A percentile compares a stretch with the other conserved stretches of the same genome.
These are phyloP conservation scores for Rostratula benghalensis DNA, from an alignment of 2,113 vertebrate species.

Conservation along the genomic window DNA sequence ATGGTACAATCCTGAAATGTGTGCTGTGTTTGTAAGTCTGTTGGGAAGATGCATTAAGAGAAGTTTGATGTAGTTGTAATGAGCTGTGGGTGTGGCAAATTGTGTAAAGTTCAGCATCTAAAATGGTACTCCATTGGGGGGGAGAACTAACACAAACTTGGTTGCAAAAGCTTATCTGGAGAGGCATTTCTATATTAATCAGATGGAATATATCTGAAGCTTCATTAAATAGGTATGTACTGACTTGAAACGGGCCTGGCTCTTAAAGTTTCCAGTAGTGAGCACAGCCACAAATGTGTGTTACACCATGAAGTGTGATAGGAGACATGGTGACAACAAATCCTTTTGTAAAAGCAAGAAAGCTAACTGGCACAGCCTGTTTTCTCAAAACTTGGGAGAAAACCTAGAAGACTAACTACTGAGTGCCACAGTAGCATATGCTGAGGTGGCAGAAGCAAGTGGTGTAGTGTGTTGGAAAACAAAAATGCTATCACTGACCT, in stretches of 20 bases:
- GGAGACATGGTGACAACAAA: background rate
- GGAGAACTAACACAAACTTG: background rate
- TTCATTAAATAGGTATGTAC: background rate
- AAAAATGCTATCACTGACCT: rapidly evolving
- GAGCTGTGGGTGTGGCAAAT: background rate
- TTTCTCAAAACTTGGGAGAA: background rate
- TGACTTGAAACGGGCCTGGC: background rate
- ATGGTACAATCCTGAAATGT: background rate
- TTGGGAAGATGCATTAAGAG: background rate
- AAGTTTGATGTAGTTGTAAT: background rate
- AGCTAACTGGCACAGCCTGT: background rate
- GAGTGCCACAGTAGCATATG: background rate
- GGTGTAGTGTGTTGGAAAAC: rapidly evolving
- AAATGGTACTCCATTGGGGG: background rate
- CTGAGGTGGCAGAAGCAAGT: background rate
- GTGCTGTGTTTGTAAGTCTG: background rate
- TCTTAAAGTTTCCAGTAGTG: background rate
- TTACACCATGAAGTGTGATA: rapidly evolving
- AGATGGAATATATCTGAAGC: background rate
- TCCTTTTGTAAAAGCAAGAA: background rate
- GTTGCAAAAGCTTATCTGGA: background rate
- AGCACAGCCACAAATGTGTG: background rate
- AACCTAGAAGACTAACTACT: rapidly evolving
- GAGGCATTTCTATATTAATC: background rate
- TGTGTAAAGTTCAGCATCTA: background rate